Evolutionary conservation across 2,888 invertebrate genomes (phyloP).

Genomic region (Drosophila tripunctata): DNA sequence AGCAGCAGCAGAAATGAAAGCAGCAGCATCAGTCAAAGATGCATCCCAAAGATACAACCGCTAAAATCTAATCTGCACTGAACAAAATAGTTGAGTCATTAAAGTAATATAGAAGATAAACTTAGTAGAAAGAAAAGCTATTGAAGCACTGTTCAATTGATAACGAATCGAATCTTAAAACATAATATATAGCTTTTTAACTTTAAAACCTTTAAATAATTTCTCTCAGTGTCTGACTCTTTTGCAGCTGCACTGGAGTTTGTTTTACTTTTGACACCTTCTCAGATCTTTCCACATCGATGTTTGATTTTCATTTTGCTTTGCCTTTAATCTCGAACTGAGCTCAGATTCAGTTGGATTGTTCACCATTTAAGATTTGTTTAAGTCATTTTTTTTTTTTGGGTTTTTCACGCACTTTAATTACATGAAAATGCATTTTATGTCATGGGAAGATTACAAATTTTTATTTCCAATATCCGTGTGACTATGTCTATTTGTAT

Average conservation of each 20-base stretch:
- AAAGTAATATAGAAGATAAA: not conserved
- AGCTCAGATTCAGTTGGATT: slow-evolving; percentile 8
- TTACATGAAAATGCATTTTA: slow-evolving; percentile 74
- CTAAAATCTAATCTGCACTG: slow-evolving; percentile 28
- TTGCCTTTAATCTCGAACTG: slow-evolving; percentile 2
- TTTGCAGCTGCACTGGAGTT: slow-evolving; percentile 45
- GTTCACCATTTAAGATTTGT: slow-evolving; percentile 46
- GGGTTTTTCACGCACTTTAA: slow-evolving; percentile 56
- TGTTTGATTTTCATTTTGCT: slow-evolving; percentile 56
- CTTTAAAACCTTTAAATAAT: not conserved
- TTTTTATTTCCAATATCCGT: slow-evolving; percentile 21
- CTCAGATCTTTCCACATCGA: slow-evolving; percentile 41
- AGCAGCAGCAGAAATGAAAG: slow-evolving; percentile 20
- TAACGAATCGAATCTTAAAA: too few species aligned
- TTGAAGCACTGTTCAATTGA: too few species aligned
- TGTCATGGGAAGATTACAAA: slow-evolving; percentile 62
- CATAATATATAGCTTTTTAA: too few species aligned
- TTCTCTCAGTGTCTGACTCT: slow-evolving; percentile 7
- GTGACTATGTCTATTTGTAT: slow-evolving; percentile 49
- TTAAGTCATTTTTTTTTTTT: slow-evolving; percentile 71
- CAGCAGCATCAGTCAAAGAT: slow-evolving; percentile 17
- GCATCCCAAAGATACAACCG: slow-evolving; percentile 21
- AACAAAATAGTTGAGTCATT: not conserved
- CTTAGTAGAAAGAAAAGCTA: not conserved
- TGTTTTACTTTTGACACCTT: slow-evolving; percentile 81